A percentile compares a stretch with the other conserved stretches of the same genome.
phyloP scores from a whole-genome alignment of 1,140 invertebrate species.

The Procambarus virginalis region DNA sequence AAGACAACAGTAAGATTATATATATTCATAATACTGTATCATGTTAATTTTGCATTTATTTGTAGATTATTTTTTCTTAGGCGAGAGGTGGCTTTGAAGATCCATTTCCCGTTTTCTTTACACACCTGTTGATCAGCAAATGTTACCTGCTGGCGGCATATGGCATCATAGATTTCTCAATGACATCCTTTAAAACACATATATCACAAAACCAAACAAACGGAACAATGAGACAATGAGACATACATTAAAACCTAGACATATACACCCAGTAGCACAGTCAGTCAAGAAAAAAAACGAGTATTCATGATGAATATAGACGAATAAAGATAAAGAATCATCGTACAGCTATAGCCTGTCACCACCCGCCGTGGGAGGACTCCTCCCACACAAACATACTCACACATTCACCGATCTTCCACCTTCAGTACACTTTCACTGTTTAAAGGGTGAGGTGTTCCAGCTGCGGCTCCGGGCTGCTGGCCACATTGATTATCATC shows the following conservation, averaged over 20 bases:
- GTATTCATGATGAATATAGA: no score
- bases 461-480: not conserved
- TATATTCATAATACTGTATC: no score
- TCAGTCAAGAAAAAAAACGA: no score
- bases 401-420: not conserved
- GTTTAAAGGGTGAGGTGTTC: not conserved
- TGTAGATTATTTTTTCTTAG: no score
- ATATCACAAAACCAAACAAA: not conserved
- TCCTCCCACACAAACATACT: not conserved
- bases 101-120: not conserved
- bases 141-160: not conserved
- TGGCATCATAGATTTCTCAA: not conserved
- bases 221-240: no score
- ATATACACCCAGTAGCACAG: no score
- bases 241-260: no score
- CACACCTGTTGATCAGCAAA: not conserved
- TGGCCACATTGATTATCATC: not conserved
- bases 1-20: no score
- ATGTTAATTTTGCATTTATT: no score
- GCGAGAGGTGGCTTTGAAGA: not conserved
- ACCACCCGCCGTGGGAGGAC: not conserved
- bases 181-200: not conserved
- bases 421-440: constrained; percentile 9
- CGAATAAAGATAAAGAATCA: not conserved
- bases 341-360: not conserved